Evolutionary conservation across 1,140 invertebrate species (phyloP).

Genomic region (Hydropsyche tenuis): DNA sequence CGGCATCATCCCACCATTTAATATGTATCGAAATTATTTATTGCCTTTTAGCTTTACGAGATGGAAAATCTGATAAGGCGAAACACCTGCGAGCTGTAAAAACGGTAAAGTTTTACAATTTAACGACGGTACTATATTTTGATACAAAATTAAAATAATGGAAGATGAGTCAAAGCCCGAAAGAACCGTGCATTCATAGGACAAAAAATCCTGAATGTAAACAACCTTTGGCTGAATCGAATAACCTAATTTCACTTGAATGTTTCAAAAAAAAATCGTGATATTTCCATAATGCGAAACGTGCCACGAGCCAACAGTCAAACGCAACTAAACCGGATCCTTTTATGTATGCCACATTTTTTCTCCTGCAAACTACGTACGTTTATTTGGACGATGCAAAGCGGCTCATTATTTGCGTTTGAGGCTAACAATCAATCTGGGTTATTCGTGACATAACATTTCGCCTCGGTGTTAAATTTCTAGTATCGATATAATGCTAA

Average conservation of each 20-base stretch:
- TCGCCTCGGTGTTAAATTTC: background rate
- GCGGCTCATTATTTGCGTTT: background rate
- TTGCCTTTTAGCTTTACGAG: background rate
- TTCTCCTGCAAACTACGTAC: background rate
- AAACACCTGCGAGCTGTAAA: too few species aligned
- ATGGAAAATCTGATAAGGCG: too few species aligned
- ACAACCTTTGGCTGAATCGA: background rate
- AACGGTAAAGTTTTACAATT: background rate
- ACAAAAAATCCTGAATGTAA: too few species aligned
- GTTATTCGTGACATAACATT: conserved; percentile 29
- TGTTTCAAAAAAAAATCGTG: background rate
- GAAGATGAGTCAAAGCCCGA: background rate
- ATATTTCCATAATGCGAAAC: conserved; percentile 6
- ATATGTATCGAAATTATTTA: background rate
- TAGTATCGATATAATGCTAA: too few species aligned
- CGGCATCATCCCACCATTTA: background rate
- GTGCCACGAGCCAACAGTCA: conserved; percentile 4
- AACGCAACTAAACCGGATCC: conserved; percentile 26
- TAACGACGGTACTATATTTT: background rate
- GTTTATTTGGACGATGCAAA: background rate
- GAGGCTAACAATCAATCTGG: conserved; percentile 24
- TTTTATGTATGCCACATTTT: conserved; percentile 22
- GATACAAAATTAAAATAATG: too few species aligned
- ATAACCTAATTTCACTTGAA: background rate
- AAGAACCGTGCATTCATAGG: too few species aligned